phyloP scores from a whole-genome alignment of 1,140 invertebrate genomes.

The Lutraria rhynchaena region DNA sequence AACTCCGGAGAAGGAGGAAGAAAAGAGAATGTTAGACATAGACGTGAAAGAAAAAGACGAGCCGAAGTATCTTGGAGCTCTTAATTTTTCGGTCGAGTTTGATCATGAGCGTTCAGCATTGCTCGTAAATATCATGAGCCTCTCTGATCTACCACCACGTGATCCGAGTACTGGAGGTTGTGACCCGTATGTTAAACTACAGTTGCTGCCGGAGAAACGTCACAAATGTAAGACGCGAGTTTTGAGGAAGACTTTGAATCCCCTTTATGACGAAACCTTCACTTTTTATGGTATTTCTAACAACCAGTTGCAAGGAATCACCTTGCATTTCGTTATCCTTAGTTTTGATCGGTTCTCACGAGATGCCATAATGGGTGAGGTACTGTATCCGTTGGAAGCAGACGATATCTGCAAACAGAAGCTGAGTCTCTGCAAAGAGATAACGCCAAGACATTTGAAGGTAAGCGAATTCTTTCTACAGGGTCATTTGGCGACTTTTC shows the following conservation, averaged over 20 bases:
- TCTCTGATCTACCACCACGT: slow-evolving; percentile 74
- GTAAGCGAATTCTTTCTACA: slow-evolving; percentile 69
- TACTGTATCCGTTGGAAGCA: slow-evolving; percentile 84
- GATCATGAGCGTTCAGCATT: slow-evolving; percentile 94
- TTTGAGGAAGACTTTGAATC: slow-evolving; percentile 92
- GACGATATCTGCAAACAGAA: slow-evolving; percentile 76
- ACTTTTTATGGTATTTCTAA: slow-evolving; percentile 89
- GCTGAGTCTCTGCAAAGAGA: slow-evolving; percentile 74
- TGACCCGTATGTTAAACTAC: slow-evolving; percentile 94
- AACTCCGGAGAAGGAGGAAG: slow-evolving; percentile 69
- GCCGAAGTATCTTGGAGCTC: slow-evolving; percentile 88
- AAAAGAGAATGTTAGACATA: slow-evolving; percentile 63
- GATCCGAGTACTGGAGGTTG: slow-evolving; percentile 87
- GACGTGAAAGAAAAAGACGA: slow-evolving; percentile 67
- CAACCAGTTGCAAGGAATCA: slow-evolving; percentile 88
- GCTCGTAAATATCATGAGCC: slow-evolving; percentile 93
- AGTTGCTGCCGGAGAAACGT: slow-evolving; percentile 92
- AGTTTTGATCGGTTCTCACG: slow-evolving; percentile 95
- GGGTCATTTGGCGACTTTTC: too few species aligned
- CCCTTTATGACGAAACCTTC: slow-evolving; percentile 94
- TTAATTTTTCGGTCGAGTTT: slow-evolving; percentile 90
- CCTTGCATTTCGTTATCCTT: slow-evolving; percentile 91
- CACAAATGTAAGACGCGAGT: slow-evolving; percentile 94
- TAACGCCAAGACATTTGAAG: slow-evolving; percentile 78
- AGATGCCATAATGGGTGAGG: slow-evolving; percentile 93